A percentile compares a stretch with the other conserved stretches of the same genome.
phyloP scores from a whole-genome alignment of 2,113 vertebrate genomes.

The Coptodon rendalli region DNA sequence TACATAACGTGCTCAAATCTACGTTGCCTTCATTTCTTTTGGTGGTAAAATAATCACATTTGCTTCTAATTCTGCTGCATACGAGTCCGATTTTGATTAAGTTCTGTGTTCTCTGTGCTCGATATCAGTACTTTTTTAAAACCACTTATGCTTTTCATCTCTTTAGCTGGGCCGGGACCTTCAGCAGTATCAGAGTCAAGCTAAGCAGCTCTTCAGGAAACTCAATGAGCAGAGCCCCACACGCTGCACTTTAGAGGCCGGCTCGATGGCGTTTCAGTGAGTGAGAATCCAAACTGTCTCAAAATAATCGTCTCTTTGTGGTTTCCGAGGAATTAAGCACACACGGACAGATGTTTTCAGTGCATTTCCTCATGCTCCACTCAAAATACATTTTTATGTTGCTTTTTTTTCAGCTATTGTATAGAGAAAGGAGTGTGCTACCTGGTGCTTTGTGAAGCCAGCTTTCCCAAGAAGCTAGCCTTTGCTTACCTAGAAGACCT shows the following conservation, averaged over 20 bases:
- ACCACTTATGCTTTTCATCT: neutral
- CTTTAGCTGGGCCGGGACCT: conserved; percentile 90
- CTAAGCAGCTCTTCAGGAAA: conserved; percentile 95
- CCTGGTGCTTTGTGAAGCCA: conserved; percentile 91
- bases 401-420: conserved; percentile 73
- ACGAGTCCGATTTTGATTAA: neutral
- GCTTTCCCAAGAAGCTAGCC: conserved; percentile 93
- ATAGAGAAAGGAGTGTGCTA: conserved; percentile 96
- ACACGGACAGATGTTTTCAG: neutral
- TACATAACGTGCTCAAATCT: neutral
- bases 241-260: conserved; percentile 92
- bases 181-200: conserved; percentile 97
- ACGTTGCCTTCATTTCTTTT: neutral
- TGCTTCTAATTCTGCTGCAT: neutral
- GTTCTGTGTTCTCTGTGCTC: neutral
- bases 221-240: conserved; percentile 95
- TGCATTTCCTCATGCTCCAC: neutral
- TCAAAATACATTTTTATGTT: neutral
- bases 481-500: conserved; percentile 95
- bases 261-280: conserved; percentile 94
- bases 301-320: neutral
- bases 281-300: conserved; percentile 44
- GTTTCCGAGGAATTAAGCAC: neutral
- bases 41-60: neutral
- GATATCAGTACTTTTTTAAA: neutral